phyloP scores from a whole-genome alignment of 1,140 invertebrate genomes.

The Calosoma granatense region DNA sequence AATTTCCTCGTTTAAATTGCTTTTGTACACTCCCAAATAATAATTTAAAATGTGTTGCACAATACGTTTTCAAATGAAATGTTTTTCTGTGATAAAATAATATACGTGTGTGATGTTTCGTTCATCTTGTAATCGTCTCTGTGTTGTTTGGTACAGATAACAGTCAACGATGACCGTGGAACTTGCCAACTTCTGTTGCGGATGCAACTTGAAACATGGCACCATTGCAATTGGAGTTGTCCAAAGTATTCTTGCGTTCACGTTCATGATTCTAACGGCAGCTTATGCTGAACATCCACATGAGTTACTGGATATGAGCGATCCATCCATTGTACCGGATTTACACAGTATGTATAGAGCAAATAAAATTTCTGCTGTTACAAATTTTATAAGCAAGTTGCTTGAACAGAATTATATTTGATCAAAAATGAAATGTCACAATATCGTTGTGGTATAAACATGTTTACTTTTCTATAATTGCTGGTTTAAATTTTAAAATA shows the following conservation, averaged over 20 bases:
- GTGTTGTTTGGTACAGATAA: too few species aligned
- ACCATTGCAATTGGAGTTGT: constrained; percentile 29
- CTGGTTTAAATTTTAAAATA: too few species aligned
- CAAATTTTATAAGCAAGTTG: background rate
- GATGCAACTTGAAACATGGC: constrained; percentile 25
- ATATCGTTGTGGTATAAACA: background rate
- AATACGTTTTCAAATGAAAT: too few species aligned
- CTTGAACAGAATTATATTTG: background rate
- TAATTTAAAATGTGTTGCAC: too few species aligned
- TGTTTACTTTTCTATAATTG: too few species aligned
- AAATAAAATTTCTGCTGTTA: background rate
- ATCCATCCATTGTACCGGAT: constrained; percentile 24
- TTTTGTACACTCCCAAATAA: too few species aligned
- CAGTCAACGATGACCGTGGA: too few species aligned
- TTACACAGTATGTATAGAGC: constrained; percentile 20
- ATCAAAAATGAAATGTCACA: background rate
- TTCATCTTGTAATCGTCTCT: too few species aligned
- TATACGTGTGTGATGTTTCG: too few species aligned
- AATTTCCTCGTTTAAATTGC: too few species aligned
- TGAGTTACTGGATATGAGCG: constrained; percentile 28
- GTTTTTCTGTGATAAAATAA: too few species aligned
- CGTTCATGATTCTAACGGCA: constrained; percentile 25
- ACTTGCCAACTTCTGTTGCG: constrained; percentile 19
- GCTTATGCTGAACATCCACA: constrained; percentile 31
- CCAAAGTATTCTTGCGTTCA: constrained; percentile 28